Percentiles rank a stretch among this genome's conserved stretches.
Evolutionary conservation across 2,113 vertebrate genomes (phyloP).

Genomic region (Apteryx owenii): DNA sequence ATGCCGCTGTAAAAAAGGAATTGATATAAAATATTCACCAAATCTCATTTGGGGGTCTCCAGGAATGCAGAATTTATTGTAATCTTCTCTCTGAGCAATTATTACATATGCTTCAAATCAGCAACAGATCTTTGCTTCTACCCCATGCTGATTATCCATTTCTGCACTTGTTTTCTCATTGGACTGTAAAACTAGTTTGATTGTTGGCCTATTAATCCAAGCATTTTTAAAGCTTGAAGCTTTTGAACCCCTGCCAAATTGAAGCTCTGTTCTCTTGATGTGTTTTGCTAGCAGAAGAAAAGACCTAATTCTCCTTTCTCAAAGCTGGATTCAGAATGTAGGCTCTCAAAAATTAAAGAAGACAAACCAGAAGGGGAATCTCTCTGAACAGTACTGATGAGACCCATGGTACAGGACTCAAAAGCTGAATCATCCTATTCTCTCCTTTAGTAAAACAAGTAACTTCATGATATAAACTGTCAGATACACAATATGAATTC

Average conservation of each 20-base stretch:
- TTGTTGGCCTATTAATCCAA: constrained; percentile 15
- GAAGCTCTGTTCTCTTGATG: background rate
- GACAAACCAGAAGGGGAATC: background rate
- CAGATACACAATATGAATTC: background rate
- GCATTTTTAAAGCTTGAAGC: constrained; percentile 16
- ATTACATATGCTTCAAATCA: constrained; percentile 19
- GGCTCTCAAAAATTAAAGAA: constrained; percentile 6
- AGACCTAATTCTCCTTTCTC: background rate
- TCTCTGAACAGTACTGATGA: background rate
- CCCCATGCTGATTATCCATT: background rate
- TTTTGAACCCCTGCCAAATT: constrained; percentile 26
- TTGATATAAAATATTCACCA: background rate
- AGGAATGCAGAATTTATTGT: constrained; percentile 1
- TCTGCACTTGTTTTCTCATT: background rate
- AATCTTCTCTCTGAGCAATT: background rate
- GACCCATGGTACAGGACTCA: background rate
- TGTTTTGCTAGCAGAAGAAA: background rate
- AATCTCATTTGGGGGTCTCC: background rate
- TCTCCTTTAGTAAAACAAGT: background rate
- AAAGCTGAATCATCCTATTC: background rate
- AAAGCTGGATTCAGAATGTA: constrained; percentile 9
- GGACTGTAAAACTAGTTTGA: background rate
- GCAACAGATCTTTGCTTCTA: constrained; percentile 1
- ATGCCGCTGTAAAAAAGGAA: background rate
- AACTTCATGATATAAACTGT: background rate